Percentiles rank a stretch among this genome's conserved stretches.
Evolutionary conservation across 2,888 invertebrate genomes (phyloP).

Genomic region (Odontothrips loti): DNA sequence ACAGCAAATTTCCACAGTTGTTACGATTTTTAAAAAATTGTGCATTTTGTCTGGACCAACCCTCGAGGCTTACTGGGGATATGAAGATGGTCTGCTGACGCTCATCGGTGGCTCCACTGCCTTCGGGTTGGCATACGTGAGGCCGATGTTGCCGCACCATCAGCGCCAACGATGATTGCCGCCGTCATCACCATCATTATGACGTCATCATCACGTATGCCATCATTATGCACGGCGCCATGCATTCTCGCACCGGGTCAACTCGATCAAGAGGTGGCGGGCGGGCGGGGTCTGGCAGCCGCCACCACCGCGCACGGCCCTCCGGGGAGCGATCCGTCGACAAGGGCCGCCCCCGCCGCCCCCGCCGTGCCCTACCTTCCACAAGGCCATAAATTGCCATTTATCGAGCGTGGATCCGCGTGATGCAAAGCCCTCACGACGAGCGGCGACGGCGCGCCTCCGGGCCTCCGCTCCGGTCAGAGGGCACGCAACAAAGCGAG

Average conservation of each 20-base stretch:
- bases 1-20: too few species aligned
- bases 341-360: not conserved
- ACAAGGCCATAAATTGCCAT: constrained; percentile 15
- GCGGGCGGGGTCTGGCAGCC: not conserved
- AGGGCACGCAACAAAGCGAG: not conserved
- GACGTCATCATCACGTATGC: not conserved
- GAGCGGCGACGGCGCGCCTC: too few species aligned
- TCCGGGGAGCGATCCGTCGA: constrained; percentile 19
- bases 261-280: not conserved
- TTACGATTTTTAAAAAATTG: too few species aligned
- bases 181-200: not conserved
- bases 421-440: not conserved
- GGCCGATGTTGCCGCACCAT: not conserved
- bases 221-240: not conserved
- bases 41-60: too few species aligned
- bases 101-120: too few species aligned
- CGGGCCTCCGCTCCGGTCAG: not conserved
- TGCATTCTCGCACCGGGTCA: not conserved
- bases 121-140: too few species aligned
- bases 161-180: not conserved
- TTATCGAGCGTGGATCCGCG: constrained; percentile 3
- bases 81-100: too few species aligned
- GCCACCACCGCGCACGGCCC: not conserved
- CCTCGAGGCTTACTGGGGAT: too few species aligned
- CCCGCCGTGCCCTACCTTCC: not conserved